These are phyloP conservation scores for Leptonema lineaticorne DNA, from an alignment of 1,140 invertebrate species.

Conservation along the genomic window DNA sequence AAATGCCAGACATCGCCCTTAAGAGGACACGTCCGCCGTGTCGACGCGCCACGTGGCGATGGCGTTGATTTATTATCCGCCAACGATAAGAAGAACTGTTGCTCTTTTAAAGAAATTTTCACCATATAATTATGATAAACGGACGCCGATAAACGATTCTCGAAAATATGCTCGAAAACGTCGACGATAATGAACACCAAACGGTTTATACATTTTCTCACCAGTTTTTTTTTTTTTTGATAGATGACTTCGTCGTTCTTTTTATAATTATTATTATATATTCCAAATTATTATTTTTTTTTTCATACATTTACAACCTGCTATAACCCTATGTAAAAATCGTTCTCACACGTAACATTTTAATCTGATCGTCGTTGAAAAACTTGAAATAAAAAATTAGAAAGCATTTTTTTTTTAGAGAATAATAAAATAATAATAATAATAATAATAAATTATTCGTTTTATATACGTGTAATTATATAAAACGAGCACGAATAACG, in stretches of 20 bases:
- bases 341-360: conserved; percentile 13
- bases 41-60: conserved; percentile 15
- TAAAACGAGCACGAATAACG: too few species aligned
- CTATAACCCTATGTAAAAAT: neutral
- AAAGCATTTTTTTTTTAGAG: too few species aligned
- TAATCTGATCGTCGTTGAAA: conserved; percentile 8
- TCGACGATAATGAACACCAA: conserved; percentile 8
- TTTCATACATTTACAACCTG: too few species aligned
- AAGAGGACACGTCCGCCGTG: neutral
- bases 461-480: too few species aligned
- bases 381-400: neutral
- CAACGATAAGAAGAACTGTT: conserved; percentile 21
- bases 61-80: conserved; percentile 31
- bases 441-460: too few species aligned
- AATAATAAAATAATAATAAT: too few species aligned
- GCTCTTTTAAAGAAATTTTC: conserved; percentile 29
- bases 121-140: conserved; percentile 32
- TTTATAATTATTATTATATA: too few species aligned
- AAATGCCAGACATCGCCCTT: too few species aligned
- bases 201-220: neutral
- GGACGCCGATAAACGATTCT: conserved; percentile 12
- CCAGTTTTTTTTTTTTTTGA: neutral
- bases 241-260: conserved; percentile 11
- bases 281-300: too few species aligned
- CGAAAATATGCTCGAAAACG: conserved; percentile 11